Evolutionary conservation across 2,113 vertebrate species (phyloP).

Genomic region (Aptenodytes patagonicus): DNA sequence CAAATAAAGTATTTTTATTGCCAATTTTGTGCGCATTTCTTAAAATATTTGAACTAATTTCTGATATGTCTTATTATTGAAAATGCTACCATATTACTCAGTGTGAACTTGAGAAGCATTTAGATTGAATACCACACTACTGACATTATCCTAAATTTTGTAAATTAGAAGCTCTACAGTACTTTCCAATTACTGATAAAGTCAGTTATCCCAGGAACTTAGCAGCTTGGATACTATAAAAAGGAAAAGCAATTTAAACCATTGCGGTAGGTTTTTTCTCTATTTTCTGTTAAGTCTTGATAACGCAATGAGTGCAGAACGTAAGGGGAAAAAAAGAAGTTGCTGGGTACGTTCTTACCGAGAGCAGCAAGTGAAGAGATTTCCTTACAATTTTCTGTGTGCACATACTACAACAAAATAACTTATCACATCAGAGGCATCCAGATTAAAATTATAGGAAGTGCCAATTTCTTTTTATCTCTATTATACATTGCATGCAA

Average conservation of each 20-base stretch:
- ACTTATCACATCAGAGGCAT: not conserved
- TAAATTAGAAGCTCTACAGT: not conserved
- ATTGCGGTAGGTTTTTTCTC: not conserved
- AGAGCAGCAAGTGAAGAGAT: not conserved
- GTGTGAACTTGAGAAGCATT: not conserved
- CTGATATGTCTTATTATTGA: not conserved
- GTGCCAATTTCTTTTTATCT: not conserved
- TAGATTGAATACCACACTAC: not conserved
- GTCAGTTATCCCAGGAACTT: not conserved
- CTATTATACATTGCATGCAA: not conserved
- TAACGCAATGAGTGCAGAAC: not conserved
- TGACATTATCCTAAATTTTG: not conserved
- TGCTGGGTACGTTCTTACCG: not conserved
- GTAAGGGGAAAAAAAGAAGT: not conserved
- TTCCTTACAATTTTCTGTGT: not conserved
- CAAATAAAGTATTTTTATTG: not conserved
- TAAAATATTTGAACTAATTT: not conserved
- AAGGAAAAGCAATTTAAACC: slow-evolving; percentile 49
- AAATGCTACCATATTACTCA: not conserved
- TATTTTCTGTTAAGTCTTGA: not conserved
- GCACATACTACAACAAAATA: not conserved
- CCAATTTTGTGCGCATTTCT: not conserved
- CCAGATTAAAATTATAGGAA: not conserved
- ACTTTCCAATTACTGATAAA: slow-evolving; percentile 16
- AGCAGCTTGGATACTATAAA: not conserved